phyloP scores from a whole-genome alignment of 1,140 invertebrate species.

The Cephus cinctus region DNA sequence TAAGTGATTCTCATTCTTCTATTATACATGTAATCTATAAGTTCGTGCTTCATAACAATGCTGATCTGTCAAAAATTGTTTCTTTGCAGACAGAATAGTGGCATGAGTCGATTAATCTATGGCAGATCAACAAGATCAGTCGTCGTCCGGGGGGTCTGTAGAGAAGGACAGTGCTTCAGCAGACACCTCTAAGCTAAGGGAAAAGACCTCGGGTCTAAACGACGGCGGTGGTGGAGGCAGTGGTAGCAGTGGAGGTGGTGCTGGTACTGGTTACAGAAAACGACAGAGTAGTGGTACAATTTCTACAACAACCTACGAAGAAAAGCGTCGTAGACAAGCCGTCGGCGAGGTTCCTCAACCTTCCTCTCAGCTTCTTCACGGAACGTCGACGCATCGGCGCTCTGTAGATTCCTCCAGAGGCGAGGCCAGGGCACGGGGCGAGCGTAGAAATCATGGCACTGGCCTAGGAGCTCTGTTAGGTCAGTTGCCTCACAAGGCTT shows the following conservation, averaged over 20 bases:
- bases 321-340: conserved; percentile 49
- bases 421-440: conserved; percentile 40
- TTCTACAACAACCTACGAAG: conserved; percentile 39
- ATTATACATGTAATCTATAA: not conserved
- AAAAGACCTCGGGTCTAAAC: conserved; percentile 34
- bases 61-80: conserved; percentile 6
- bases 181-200: conserved; percentile 53
- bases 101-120: conserved; percentile 60
- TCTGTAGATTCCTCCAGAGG: conserved; percentile 38
- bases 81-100: conserved; percentile 55
- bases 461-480: conserved; percentile 49
- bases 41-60: no score
- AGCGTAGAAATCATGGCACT: conserved; percentile 47
- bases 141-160: conserved; percentile 57
- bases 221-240: conserved; percentile 31
- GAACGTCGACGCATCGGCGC: conserved; percentile 31
- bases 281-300: conserved; percentile 46
- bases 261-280: conserved; percentile 43
- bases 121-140: conserved; percentile 60
- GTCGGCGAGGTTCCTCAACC: conserved; percentile 35
- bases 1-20: no score
- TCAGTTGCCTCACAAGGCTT: conserved; percentile 24
- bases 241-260: not conserved
- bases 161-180: conserved; percentile 57
- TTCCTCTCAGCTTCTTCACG: conserved; percentile 27